Percentiles rank a stretch among this genome's conserved stretches.
Evolutionary conservation across 2,888 invertebrate genomes (phyloP).

Genomic region (Apotomis capreana): DNA sequence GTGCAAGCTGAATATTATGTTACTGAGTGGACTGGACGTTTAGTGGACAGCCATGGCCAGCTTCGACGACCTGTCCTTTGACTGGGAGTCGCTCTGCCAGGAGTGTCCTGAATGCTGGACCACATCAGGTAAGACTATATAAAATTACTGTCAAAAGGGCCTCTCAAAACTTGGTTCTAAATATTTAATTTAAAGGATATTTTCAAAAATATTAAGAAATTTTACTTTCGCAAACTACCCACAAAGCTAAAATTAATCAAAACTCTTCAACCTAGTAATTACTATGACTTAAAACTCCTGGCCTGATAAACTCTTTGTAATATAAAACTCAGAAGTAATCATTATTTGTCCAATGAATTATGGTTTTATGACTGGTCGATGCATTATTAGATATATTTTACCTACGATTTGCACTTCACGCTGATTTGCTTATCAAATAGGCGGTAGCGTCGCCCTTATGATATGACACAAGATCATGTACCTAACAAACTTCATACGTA

Average conservation of each 20-base stretch:
- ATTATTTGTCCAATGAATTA: neutral
- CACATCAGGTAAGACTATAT: slow-evolving; percentile 78
- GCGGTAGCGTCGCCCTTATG: neutral
- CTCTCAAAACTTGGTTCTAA: no score
- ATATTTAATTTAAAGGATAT: no score
- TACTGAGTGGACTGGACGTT: slow-evolving; percentile 37
- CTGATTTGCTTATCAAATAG: neutral
- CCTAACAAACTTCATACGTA: slow-evolving; percentile 1
- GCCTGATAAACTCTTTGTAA: neutral
- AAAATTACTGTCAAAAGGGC: no score
- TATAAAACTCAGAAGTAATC: neutral
- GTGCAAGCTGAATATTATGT: slow-evolving; percentile 40
- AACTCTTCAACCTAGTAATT: neutral
- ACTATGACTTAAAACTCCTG: neutral
- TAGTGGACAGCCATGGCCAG: slow-evolving; percentile 80
- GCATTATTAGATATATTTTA: neutral
- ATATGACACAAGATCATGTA: neutral
- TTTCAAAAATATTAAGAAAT: no score
- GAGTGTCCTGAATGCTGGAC: slow-evolving; percentile 86
- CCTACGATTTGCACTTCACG: neutral
- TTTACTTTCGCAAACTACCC: no score
- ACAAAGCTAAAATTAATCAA: neutral
- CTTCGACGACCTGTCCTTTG: slow-evolving; percentile 85
- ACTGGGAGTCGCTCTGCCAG: slow-evolving; percentile 86
- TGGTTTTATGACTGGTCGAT: neutral